Conservation (phyloP, 2,888 invertebrate species). For the Halictus ligatus region DNA sequence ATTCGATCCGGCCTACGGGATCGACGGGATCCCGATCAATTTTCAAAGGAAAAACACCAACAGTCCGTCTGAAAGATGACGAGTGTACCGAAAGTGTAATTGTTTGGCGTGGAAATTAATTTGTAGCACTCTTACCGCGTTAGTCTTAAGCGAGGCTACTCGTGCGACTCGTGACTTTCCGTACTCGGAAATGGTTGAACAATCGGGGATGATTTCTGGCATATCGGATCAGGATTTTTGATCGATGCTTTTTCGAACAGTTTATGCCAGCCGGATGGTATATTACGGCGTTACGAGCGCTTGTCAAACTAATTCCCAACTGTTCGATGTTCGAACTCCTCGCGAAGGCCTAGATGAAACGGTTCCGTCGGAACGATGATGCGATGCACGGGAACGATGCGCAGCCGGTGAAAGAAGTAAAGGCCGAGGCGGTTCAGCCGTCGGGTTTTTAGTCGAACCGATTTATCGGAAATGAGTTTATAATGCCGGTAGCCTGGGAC, state of each 20-base stretch:
- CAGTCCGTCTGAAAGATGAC: slow-evolving; percentile 28
- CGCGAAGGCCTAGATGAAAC: background rate
- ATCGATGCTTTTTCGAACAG: background rate
- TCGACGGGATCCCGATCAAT: background rate
- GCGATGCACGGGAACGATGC: background rate
- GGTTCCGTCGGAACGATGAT: background rate
- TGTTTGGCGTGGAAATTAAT: background rate
- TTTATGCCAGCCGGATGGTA: background rate
- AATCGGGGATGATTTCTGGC: background rate
- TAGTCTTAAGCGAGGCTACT: too few species aligned
- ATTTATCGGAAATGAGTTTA: slow-evolving; percentile 81
- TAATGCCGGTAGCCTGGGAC: slow-evolving; percentile 77
- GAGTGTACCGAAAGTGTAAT: background rate
- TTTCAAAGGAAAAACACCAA: background rate
- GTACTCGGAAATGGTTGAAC: too few species aligned
- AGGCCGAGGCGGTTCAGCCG: slow-evolving; percentile 60
- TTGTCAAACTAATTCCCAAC: background rate
- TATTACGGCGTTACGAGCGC: background rate
- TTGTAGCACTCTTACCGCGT: background rate
- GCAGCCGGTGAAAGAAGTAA: background rate
- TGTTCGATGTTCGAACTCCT: background rate
- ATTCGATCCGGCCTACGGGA: background rate
- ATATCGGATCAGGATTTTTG: background rate
- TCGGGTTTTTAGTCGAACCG: slow-evolving; percentile 76
- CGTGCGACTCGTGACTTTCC: too few species aligned